Conservation (phyloP, 2,113 vertebrate species). For the rabbit (Oryctolagus cuniculus) region DNA sequence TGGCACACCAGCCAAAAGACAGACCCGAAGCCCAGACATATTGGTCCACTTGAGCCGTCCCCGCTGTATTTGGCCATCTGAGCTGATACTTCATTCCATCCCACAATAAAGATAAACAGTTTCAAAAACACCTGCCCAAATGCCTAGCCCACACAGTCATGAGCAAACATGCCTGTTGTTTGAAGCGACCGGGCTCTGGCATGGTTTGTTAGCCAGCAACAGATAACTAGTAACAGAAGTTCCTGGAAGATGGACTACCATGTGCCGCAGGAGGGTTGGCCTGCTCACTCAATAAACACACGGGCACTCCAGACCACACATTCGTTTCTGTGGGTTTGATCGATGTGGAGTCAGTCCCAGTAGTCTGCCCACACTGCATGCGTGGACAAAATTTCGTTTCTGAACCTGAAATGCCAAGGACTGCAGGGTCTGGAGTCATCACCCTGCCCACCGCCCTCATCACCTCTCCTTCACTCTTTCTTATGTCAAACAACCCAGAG, state of each 20-base stretch:
- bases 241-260: background rate
- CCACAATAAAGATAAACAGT: background rate
- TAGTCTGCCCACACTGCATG: background rate
- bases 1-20: background rate
- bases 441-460: background rate
- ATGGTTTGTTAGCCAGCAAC: background rate
- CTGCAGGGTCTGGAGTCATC: background rate
- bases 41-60: background rate
- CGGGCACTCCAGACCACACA: background rate
- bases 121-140: background rate
- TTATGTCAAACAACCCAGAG: background rate
- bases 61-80: background rate
- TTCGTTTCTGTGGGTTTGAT: background rate
- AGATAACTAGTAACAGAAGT: background rate
- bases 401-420: background rate
- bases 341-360: background rate
- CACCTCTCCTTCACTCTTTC: background rate
- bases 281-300: background rate
- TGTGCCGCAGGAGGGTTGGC: background rate
- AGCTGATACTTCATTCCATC: background rate
- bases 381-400: conserved; percentile 21
- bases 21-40: background rate
- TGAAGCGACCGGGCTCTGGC: background rate
- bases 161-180: conserved; percentile 4
- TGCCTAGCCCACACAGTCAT: conserved; percentile 1